Conservation (phyloP, 2,113 vertebrate species). For the Furnarius figulus region DNA sequence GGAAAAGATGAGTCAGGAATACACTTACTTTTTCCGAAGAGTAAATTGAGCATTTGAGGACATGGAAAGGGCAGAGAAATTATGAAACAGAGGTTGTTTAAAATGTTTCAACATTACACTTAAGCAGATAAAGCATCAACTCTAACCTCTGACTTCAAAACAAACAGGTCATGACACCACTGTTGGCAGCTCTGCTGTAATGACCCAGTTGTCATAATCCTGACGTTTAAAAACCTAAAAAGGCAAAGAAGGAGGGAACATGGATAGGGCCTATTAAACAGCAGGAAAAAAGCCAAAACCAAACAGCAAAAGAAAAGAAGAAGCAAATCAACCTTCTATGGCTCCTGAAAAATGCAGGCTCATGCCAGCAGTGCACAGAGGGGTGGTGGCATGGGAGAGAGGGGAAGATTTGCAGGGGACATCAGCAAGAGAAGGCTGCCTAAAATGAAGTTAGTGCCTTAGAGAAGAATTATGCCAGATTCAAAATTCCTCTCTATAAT, state of each 20-base stretch:
- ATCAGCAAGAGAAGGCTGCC: not conserved
- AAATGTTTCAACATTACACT: not conserved
- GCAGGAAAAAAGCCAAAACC: not conserved
- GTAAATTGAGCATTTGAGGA: conserved; percentile 3
- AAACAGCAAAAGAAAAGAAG: not conserved
- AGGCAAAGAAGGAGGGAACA: not conserved
- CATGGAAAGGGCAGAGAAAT: not conserved
- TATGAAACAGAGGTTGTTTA: not conserved
- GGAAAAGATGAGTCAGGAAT: conserved; percentile 16
- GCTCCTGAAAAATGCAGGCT: not conserved
- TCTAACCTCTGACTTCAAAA: not conserved
- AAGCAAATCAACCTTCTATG: not conserved
- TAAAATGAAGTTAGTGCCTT: not conserved
- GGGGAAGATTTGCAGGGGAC: not conserved
- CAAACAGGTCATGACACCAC: not conserved
- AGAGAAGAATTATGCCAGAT: not conserved
- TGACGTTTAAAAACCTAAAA: not conserved
- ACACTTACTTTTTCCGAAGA: not conserved
- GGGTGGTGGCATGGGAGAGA: not conserved
- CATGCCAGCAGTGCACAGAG: not conserved
- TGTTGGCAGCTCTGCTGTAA: not conserved
- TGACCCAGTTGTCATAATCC: not conserved
- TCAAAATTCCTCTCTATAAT: not conserved
- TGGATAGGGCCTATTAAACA: not conserved
- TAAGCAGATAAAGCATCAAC: not conserved